Evolutionary conservation across 2,113 vertebrate genomes (phyloP), one percentile per base, ranked within the genome.

Genomic region (Ageneiosus marmoratus): DNA sequence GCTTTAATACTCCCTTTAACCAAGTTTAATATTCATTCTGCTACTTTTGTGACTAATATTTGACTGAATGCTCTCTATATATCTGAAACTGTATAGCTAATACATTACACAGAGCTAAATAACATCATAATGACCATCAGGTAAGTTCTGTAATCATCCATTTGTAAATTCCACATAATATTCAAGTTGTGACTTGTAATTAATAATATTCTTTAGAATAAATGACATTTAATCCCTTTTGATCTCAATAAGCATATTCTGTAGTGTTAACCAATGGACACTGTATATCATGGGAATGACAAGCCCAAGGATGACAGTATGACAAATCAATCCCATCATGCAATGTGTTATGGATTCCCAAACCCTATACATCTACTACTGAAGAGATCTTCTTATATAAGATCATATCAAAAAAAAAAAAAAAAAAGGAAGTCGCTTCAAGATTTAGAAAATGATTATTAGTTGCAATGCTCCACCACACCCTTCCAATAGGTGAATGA

Each of bases 401-500:
- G 16, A 65, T 34, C 32, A 46, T 48, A 12, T 48, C 46, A 1
- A 67, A 37, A 67, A 41, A 5, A 41, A 41, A 41, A 41, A 67
- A 50, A n/a, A 48, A 53, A 55, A 27, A 78, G 50, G n/a, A 76
- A 70, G 15, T 2, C 29, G 56, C n/a, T 48, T 29, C 34, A 34
- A 70, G 22, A 56, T 70, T 74, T 77, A 77, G 60, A 22, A 77
- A 77, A 69, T 55, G 74, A 60, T 53, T 37, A 69, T 69, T 51
- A 32, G 58, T 44, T 13, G 32, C 34, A 46, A 1, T 77, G 62
- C 55, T 62, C 70, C 15, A 34, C 5, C 63, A 69, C 48, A 85
- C 76, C 82, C 84, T 58, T 82, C 81, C 50, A 77, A 78, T 89
- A 85, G 69, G 81, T 70, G 73, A 41, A 70, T 92, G 94, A 95